Evolutionary conservation across 1,140 invertebrate species (phyloP).

Genomic region (Manduca sexta): DNA sequence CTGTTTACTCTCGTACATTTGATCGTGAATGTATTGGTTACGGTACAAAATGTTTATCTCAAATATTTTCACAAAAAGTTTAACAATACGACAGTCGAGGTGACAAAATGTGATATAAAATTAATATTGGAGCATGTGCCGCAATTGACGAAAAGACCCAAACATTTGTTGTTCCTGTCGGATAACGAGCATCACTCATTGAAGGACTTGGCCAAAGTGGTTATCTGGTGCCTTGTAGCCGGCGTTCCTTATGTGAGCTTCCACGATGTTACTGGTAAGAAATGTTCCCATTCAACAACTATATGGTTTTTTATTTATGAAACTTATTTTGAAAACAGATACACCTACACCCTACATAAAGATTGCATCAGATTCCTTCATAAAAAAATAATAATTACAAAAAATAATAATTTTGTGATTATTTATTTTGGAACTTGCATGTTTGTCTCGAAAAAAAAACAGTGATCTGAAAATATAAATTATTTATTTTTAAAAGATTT

Average conservation of each 20-base stretch:
- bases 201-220: slow-evolving; percentile 72
- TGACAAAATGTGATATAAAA: slow-evolving; percentile 44
- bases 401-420: too few species aligned
- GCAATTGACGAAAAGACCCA: slow-evolving; percentile 45
- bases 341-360: too few species aligned
- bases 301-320: too few species aligned
- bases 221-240: slow-evolving; percentile 78
- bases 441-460: too few species aligned
- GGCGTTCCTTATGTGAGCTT: slow-evolving; percentile 80
- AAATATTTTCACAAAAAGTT: slow-evolving; percentile 38
- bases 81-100: slow-evolving; percentile 23
- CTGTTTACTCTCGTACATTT: slow-evolving; percentile 56
- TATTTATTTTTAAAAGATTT: too few species aligned
- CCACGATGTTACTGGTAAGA: slow-evolving; percentile 79
- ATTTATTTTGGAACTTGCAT: too few species aligned
- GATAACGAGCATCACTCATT: slow-evolving; percentile 45
- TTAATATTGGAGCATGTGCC: slow-evolving; percentile 43
- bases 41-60: slow-evolving; percentile 58
- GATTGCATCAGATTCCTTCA: too few species aligned
- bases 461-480: too few species aligned
- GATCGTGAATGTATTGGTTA: slow-evolving; percentile 60
- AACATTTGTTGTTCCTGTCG: slow-evolving; percentile 61
- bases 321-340: too few species aligned
- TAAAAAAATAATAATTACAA: too few species aligned
- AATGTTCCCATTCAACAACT: slow-evolving; percentile 1